Evolutionary conservation across 2,888 invertebrate species (phyloP).

Genomic region (Halictus quadricinctus): DNA sequence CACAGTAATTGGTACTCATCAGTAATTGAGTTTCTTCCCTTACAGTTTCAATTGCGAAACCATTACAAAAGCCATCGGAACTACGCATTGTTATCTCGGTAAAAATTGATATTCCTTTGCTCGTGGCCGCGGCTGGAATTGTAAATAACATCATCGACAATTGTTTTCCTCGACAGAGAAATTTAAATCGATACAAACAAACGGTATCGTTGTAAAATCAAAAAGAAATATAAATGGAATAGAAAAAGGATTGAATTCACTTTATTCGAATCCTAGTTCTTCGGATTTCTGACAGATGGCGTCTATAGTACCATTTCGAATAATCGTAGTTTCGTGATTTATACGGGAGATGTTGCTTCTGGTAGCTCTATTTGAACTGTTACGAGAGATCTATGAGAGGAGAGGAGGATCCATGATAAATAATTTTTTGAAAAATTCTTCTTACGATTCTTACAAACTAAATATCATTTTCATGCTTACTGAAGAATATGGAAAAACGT

Average conservation of each 20-base stretch:
- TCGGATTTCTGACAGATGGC: background rate
- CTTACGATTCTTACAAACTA: background rate
- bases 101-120: background rate
- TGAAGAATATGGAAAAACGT: background rate
- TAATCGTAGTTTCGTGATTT: background rate
- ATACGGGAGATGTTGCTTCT: background rate
- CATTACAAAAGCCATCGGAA: background rate
- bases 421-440: background rate
- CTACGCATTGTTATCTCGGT: background rate
- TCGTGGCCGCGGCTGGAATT: background rate
- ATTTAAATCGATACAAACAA: background rate
- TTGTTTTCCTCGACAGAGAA: background rate
- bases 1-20: too few species aligned
- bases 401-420: background rate
- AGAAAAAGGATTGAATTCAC: background rate
- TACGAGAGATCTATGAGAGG: background rate
- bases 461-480: background rate
- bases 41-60: background rate
- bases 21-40: too few species aligned
- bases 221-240: background rate
- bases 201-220: background rate
- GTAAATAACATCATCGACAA: background rate
- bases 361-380: background rate
- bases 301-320: background rate
- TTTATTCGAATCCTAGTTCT: background rate